Evolutionary conservation across 2,797 vertebrate genomes (phyloP).

Genomic region (Fistularia commersonii): DNA sequence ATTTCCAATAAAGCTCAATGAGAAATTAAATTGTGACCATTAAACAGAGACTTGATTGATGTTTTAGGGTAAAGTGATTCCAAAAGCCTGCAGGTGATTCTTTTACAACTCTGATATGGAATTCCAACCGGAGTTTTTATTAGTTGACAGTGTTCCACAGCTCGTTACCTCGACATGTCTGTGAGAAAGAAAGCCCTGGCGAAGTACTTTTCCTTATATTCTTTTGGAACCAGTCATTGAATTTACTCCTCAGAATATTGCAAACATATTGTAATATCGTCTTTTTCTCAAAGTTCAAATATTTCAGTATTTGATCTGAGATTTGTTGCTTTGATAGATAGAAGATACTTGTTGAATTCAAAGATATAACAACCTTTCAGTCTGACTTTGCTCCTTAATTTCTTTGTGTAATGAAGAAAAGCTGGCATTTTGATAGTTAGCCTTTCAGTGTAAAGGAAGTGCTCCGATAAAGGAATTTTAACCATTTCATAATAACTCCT

Average conservation of each 20-base stretch:
- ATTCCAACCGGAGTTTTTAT: slow-evolving; percentile 65
- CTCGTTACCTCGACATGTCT: slow-evolving; percentile 56
- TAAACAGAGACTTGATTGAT: slow-evolving; percentile 68
- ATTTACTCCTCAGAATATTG: not conserved
- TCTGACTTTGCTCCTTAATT: slow-evolving; percentile 13
- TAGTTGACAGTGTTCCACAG: slow-evolving; percentile 60
- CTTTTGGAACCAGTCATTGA: slow-evolving; percentile 45
- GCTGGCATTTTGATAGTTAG: slow-evolving; percentile 10
- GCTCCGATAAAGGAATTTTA: slow-evolving; percentile 25
- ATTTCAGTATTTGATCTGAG: slow-evolving; percentile 6
- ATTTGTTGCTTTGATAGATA: slow-evolving; percentile 11
- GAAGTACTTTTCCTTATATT: slow-evolving; percentile 51
- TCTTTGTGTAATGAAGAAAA: slow-evolving; percentile 14
- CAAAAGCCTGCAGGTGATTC: slow-evolving; percentile 74
- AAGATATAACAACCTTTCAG: slow-evolving; percentile 9
- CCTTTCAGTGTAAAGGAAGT: slow-evolving; percentile 6
- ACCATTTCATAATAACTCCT: slow-evolving; percentile 10
- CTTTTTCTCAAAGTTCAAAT: slow-evolving; percentile 3
- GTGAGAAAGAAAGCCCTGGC: slow-evolving; percentile 40
- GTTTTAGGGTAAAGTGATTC: slow-evolving; percentile 42
- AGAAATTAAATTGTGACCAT: slow-evolving; percentile 54
- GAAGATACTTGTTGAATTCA: slow-evolving; percentile 1
- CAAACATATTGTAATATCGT: slow-evolving; percentile 2
- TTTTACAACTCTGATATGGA: slow-evolving; percentile 64
- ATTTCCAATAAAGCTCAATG: slow-evolving; percentile 72